Conservation (phyloP, 2,113 vertebrate species). For the Phodopus roborovskii region DNA sequence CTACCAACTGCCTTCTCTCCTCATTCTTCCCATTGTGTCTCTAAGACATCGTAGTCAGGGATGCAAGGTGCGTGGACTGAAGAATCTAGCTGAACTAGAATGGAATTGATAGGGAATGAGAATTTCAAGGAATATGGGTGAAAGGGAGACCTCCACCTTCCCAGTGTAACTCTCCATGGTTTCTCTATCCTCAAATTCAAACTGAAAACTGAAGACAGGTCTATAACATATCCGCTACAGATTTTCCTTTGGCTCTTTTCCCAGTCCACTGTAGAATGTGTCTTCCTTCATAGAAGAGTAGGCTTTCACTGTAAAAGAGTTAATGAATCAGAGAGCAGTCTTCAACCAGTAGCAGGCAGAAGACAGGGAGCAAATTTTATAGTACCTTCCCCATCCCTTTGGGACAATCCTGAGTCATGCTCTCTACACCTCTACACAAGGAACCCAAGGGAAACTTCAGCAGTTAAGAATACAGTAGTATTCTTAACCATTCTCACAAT, state of each 20-base stretch:
- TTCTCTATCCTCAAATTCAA: neutral
- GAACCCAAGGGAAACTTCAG: neutral
- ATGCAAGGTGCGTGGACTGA: too few species aligned
- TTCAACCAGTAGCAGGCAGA: neutral
- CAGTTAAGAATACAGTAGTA: too few species aligned
- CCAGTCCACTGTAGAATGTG: neutral
- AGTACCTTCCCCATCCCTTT: neutral
- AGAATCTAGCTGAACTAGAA: neutral
- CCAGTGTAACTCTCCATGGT: neutral
- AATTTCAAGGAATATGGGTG: neutral
- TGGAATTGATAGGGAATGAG: neutral
- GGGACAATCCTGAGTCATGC: neutral
- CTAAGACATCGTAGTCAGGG: neutral
- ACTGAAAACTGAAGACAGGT: neutral
- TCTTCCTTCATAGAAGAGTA: neutral
- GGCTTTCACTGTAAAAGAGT: neutral
- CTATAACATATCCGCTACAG: neutral
- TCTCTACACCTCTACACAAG: neutral
- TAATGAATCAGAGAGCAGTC: neutral
- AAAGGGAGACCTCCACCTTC: neutral
- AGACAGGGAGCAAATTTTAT: neutral
- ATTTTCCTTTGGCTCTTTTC: conserved; percentile 11
- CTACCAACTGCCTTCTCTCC: neutral
- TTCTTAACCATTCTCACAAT: neutral
- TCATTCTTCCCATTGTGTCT: neutral